phyloP scores from a whole-genome alignment of 2,797 vertebrate genomes.

The Salarias fasciatus region DNA sequence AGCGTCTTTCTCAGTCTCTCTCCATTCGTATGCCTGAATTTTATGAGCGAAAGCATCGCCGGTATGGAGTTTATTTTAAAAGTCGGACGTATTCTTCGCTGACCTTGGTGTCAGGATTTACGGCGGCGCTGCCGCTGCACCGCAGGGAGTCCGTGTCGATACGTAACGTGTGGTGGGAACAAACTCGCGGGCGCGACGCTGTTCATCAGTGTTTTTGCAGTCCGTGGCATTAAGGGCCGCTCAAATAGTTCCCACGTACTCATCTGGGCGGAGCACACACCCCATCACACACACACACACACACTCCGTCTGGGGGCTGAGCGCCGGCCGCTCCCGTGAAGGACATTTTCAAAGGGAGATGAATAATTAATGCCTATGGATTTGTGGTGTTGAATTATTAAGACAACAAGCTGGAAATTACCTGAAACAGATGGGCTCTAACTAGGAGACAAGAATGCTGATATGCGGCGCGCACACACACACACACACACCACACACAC shows the following conservation, averaged over 20 bases:
- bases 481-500: too few species aligned
- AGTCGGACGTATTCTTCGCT: slow-evolving; percentile 34
- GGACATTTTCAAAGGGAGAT: slow-evolving; percentile 71
- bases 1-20: slow-evolving; percentile 10
- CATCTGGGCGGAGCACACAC: slow-evolving; percentile 17
- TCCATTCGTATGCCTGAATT: slow-evolving; percentile 10
- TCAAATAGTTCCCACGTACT: slow-evolving; percentile 39
- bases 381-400: slow-evolving; percentile 83
- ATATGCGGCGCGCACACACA: too few species aligned
- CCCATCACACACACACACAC: too few species aligned
- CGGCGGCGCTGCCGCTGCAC: background rate
- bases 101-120: slow-evolving; percentile 29
- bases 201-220: slow-evolving; percentile 20
- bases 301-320: slow-evolving; percentile 10
- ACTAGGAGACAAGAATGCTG: slow-evolving; percentile 52
- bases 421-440: slow-evolving; percentile 64
- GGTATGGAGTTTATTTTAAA: slow-evolving; percentile 26
- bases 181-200: slow-evolving; percentile 6
- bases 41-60: slow-evolving; percentile 24
- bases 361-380: slow-evolving; percentile 80
- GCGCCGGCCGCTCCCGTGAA: slow-evolving; percentile 48
- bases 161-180: slow-evolving; percentile 5
- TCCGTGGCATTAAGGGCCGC: slow-evolving; percentile 34
- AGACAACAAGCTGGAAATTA: slow-evolving; percentile 69
- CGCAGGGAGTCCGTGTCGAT: background rate